Evolutionary conservation across 2,888 invertebrate genomes (phyloP), one percentile per base, ranked within the genome.

Genomic region (Lithophane leautieri): DNA sequence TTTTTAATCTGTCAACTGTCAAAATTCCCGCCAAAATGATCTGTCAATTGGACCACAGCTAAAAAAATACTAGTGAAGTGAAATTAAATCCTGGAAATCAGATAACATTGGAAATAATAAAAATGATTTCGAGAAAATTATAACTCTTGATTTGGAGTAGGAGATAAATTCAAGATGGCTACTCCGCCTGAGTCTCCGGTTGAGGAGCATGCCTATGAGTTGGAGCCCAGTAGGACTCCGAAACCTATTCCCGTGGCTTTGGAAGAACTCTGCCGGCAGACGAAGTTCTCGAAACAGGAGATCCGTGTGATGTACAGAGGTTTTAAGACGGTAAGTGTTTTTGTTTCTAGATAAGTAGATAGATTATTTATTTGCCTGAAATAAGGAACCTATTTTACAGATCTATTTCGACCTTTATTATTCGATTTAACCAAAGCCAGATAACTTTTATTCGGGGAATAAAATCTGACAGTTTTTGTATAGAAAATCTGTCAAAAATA

Each of bases 291-390:
- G 69, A 97, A 98, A 91, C 98, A 98, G 94, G 99, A 99, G 96
- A 99, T 99, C 86, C 97, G 99, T 89, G 98, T 99, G 91, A 99
- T 99, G 99, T 99, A 99, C 95, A 97, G 99, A 90, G 99, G 99
- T 86, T 99, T 99, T 95, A 99, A 99, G 97, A 98, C 99, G 97
- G 99, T 99, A 88, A 97, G 97, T 94, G 4, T 34, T 34, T 34
- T 34, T 34, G 1, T 34, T 34, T 34, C 34, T 34, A 34, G 34
- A 34, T 34, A 28, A 28, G 3, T 28, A 34, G 34, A 34, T 34
- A 34, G 34, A 34, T n/a, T n/a, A n/a, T n/a, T n/a, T n/a, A n/a
- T n/a, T n/a, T n/a, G n/a, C n/a, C n/a, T n/a, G n/a, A n/a, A n/a
- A n/a, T n/a, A n/a, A n/a, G n/a, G n/a, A n/a, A n/a, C n/a, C n/a